Evolutionary conservation across 64 coral and sea anemone genomes (phyloP), one percentile per base, ranked within the genome.

Genomic region (Astreopora myriophthalma): DNA sequence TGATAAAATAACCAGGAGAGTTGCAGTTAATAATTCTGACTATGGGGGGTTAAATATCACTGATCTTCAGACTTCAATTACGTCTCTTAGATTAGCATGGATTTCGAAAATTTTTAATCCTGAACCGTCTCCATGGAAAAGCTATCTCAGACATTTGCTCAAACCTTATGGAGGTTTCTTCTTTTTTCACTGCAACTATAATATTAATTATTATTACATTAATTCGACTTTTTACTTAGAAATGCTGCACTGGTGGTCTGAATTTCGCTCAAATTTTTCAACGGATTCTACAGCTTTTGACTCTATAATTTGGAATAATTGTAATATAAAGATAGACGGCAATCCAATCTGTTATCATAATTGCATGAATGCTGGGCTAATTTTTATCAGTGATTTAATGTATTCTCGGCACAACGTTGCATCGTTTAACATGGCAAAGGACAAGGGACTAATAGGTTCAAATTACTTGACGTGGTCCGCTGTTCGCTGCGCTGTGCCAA

Each of bases 111-210:
- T 40, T 34, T 24, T 85, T 11, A 85, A 35, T 27, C 2, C 17
- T 35, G 30, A 39, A 49, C 36, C 7, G 6, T 23, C n/a, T 48
- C 75, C 75, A 48, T 76, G 79, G 46, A 84, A 84, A 84, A 42
- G 20, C 2, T 63, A 60, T 22, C n/a, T 84, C 31, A 29, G 34
- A 39, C 22, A 85, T 8, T 1, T 85, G 19, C 58, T 85, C 6
- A 85, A 61, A 84, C 37, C 62, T 34, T 70, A 44, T 36, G 33
- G 83, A 69, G 83, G 62, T 16, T 0, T 19, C 2, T 63, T 84
- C 55, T 84, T 84, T 84, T 57, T 84, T 84, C 52, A 84, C 3
- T 84, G 28, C 48, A 17, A 63, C 29, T 84, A 66, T 84, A 84
- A 63, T 34, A 84, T 84, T 9, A 27, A 37, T 23, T 27, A 84